Evolutionary conservation across 37 sponge, comb jelly and placozoan species (phyloP).

Genomic region (Ianthella basta): DNA sequence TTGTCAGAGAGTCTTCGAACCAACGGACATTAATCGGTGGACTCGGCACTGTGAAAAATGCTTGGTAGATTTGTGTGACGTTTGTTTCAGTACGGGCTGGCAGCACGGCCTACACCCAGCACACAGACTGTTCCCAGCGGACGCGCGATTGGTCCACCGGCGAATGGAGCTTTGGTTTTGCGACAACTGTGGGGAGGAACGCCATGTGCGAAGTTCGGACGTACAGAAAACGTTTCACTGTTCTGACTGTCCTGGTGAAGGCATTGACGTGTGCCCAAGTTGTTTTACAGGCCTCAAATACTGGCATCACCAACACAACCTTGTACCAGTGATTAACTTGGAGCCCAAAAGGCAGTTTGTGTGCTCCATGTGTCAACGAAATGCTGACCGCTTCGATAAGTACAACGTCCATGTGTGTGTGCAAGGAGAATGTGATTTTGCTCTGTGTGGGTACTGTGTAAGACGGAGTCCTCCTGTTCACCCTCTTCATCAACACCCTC

Average conservation of each 20-base stretch:
- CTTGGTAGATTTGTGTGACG: conserved; percentile 53
- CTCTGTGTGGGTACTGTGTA: conserved; percentile 44
- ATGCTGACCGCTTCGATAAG: not conserved
- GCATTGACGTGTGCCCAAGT: conserved; percentile 46
- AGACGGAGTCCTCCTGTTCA: conserved; percentile 24
- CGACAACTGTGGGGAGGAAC: conserved; percentile 43
- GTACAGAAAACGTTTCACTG: not conserved
- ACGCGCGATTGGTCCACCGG: conserved; percentile 55
- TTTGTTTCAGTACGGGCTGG: conserved; percentile 48
- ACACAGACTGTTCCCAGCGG: conserved; percentile 64
- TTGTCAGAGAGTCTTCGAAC: conserved; percentile 41
- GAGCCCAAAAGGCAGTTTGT: not conserved
- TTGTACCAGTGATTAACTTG: conserved; percentile 6
- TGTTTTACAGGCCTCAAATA: conserved; percentile 68
- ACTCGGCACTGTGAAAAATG: conserved; percentile 48
- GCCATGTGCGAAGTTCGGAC: not conserved
- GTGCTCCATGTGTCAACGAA: conserved; percentile 34
- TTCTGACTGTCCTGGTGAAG: conserved; percentile 41
- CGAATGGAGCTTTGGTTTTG: conserved; percentile 45
- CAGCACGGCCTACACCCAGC: conserved; percentile 45
- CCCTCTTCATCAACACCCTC: conserved; percentile 63
- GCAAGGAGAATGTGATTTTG: conserved; percentile 18
- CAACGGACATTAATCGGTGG: not conserved
- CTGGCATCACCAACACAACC: conserved; percentile 54
- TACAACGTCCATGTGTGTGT: conserved; percentile 34